Evolutionary conservation across 2,888 invertebrate species (phyloP).

Genomic region (Silvanus unidentatus): DNA sequence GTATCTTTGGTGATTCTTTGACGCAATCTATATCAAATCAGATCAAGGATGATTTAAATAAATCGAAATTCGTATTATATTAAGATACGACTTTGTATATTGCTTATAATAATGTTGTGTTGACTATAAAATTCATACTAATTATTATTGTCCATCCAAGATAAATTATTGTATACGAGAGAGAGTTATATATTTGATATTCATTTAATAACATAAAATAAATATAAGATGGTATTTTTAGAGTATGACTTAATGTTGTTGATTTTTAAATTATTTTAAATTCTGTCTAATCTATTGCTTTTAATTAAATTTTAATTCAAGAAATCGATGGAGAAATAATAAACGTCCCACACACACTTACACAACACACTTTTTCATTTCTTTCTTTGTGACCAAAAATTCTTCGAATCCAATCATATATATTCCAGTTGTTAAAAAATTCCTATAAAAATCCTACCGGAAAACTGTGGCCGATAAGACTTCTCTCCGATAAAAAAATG

Average conservation of each 20-base stretch:
- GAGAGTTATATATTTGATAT: slow-evolving; percentile 12
- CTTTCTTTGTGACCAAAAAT: too few relatives aligned
- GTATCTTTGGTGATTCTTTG: slow-evolving; percentile 16
- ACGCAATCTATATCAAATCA: slow-evolving; percentile 25
- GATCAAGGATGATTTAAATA: slow-evolving; percentile 24
- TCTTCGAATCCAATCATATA: too few relatives aligned
- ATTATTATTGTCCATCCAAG: slow-evolving; percentile 9
- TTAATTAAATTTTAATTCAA: background rate
- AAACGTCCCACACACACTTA: too few relatives aligned
- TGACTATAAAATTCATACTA: slow-evolving; percentile 17
- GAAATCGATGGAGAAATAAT: too few relatives aligned
- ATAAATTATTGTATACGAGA: slow-evolving; percentile 15
- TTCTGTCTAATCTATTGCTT: slow-evolving; percentile 7
- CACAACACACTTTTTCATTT: too few relatives aligned
- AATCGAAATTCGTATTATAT: slow-evolving; percentile 10
- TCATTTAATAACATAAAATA: too few relatives aligned
- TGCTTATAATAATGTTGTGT: slow-evolving; percentile 4
- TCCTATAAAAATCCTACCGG: too few relatives aligned
- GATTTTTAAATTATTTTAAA: slow-evolving; percentile 19
- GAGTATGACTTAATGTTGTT: slow-evolving; percentile 28
- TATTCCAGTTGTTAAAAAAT: too few relatives aligned
- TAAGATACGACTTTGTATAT: too few relatives aligned
- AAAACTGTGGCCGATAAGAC: too few relatives aligned
- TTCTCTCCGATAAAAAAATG: too few relatives aligned
- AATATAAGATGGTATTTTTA: slow-evolving; percentile 24